Conservation (phyloP, 2,888 invertebrate genomes). For the Rhagophthalmus giganteus region DNA sequence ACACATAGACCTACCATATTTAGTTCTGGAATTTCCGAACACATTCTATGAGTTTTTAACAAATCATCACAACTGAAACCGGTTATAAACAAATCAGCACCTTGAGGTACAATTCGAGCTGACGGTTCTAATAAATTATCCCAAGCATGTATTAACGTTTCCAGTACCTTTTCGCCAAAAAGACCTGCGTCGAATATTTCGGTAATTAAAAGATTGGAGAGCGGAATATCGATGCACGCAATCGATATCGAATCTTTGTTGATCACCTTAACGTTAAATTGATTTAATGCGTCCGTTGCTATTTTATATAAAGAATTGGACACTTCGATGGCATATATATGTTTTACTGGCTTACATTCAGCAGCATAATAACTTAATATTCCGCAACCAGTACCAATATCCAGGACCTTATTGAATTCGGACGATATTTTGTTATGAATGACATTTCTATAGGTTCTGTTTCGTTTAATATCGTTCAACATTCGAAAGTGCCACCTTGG, state of each 20-base stretch:
- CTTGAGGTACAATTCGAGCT: conserved; percentile 63
- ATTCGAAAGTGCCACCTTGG: conserved; percentile 83
- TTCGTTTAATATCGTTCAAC: conserved; percentile 75
- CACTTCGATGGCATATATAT: conserved; percentile 70
- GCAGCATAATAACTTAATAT: conserved; percentile 71
- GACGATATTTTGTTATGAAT: conserved; percentile 59
- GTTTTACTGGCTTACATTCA: conserved; percentile 49
- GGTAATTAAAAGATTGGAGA: conserved; percentile 68
- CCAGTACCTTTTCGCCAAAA: conserved; percentile 74
- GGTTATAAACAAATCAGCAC: conserved; percentile 66
- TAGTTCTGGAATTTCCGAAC: conserved; percentile 26
- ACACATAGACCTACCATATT: conserved; percentile 49
- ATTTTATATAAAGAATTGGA: conserved; percentile 66
- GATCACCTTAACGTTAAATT: conserved; percentile 59
- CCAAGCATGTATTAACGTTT: conserved; percentile 71
- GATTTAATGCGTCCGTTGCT: conserved; percentile 62
- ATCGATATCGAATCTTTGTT: conserved; percentile 65
- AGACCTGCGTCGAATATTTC: conserved; percentile 81
- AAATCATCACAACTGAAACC: conserved; percentile 61
- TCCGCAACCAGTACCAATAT: conserved; percentile 79
- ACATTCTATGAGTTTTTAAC: conserved; percentile 26
- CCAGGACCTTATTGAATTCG: conserved; percentile 64
- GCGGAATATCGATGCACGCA: conserved; percentile 14
- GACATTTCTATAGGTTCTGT: conserved; percentile 67
- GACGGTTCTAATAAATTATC: conserved; percentile 59